Base-by-base conservation (phyloP, 2,888 invertebrate species). In the Ichneumoninae sp. region DNA sequence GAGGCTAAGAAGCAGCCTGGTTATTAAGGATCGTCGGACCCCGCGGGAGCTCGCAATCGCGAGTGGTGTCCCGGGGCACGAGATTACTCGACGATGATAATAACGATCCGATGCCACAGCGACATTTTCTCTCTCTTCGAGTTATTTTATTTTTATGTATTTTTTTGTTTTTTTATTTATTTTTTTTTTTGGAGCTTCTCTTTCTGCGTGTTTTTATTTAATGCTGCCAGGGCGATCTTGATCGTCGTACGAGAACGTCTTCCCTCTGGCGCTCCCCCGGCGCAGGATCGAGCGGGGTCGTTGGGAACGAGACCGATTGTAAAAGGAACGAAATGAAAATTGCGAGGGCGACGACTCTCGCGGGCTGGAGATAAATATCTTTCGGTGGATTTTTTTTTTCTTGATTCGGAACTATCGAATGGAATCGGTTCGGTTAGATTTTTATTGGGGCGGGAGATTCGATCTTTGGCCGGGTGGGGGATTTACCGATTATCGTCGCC, bases 1-100 rank as follows among this genome's bases (percentile, higher is more conserved):
- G 83, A 72, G 72, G 83, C 68, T 70, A 68, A 78, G 85, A 79
- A 75, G 81, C 80, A 83, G 82, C 85, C 74, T 86, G 86, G 87
- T 90, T 90, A 89, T 90, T 90, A 89, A 88, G 86, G 87, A 85
- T 82, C 86, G 72, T 78, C 85, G 84, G 84, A 82, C 85, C 88
- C 88, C 85, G 86, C 88, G 88, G 88, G 89, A 87, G 85, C 87
- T 89, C 86, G 84, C 84, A 82, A 87, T 87, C 83, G 84, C 81
- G 76, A 78, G 83, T 75, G 83, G 84, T 87, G 86, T 87, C 87
- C 87, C 69, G 87, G 82, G 85, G 87, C 87, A 86, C 86, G 80
- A 87, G 87, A 87, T 87, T 87, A 86, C 86, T 83, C 62, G 84
- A 83, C 85, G 84, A 86, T 86, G 87, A 87, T 87, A 87, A 86